Percentiles rank a stretch among this genome's conserved stretches.
Conservation (phyloP, 2,888 invertebrate genomes). For the Marasmarcha lunaedactyla region DNA sequence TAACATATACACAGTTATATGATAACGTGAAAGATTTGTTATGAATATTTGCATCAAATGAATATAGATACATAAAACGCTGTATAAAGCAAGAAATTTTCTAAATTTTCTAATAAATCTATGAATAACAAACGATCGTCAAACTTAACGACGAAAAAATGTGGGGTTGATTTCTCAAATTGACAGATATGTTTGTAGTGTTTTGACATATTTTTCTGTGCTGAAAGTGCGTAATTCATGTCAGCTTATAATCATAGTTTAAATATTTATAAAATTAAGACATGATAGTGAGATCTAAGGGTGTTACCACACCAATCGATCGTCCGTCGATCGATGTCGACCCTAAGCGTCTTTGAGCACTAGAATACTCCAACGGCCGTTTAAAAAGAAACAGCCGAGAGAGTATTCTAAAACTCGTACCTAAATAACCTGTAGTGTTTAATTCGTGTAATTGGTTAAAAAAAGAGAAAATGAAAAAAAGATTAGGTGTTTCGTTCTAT, state of each 20-base stretch:
- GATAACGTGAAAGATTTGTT: no score
- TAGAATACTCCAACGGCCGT: constrained; percentile 53
- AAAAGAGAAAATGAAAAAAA: constrained; percentile 36
- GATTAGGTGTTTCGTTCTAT: constrained; percentile 44
- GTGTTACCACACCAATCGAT: no score
- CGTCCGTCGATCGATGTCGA: no score
- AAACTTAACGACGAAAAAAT: constrained; percentile 50
- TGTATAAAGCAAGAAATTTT: no score
- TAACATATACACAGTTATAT: no score
- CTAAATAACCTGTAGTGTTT: constrained; percentile 40
- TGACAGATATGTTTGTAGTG: constrained; percentile 70
- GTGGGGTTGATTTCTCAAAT: constrained; percentile 72
- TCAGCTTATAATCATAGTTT: constrained; percentile 61
- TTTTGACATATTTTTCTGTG: constrained; percentile 73
- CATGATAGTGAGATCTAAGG: background rate
- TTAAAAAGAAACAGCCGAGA: constrained; percentile 27
- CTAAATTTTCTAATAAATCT: no score
- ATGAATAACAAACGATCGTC: constrained; percentile 43
- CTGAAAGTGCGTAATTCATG: constrained; percentile 72
- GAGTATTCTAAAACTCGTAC: constrained; percentile 48
- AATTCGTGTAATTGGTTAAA: constrained; percentile 45
- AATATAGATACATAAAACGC: background rate
- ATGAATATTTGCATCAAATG: background rate
- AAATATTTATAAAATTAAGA: constrained; percentile 25
- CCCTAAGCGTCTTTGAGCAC: constrained; percentile 22